Evolutionary conservation across 2,888 invertebrate genomes (phyloP), one percentile per base, ranked within the genome.

Genomic region (Eucera pruinosa): DNA sequence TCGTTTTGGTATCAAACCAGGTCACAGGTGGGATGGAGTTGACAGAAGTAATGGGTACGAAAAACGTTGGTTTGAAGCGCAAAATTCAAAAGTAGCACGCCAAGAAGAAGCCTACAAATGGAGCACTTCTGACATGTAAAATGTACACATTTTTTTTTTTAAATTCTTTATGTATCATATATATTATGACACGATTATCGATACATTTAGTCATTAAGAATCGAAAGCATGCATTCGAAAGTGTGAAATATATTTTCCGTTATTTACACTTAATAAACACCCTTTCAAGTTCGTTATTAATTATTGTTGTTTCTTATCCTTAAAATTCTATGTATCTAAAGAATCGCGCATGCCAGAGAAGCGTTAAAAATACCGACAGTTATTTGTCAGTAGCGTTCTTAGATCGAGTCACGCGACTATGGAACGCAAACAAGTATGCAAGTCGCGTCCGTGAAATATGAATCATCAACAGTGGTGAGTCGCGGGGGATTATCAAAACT

Each of bases 21-120:
- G 99, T 0, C 97, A 98, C 92, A 94, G 98, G 15, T 99, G 99
- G 99, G 99, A 99, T 91, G 99, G 99, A 0, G 99, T 99, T 0
- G 98, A 99, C 92, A 94, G 99, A 25, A 98, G 98, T 5, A 99
- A 96, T 92, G 99, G 99, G 0, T 99, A 98, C 91, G 99, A 99
- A 92, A 96, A 95, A 87, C 96, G 96, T 88, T 96, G 96, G 94
- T 97, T 98, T 89, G 95, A 95, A n/a, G 94, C 95, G 13, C 95
- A 95, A 82, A 97, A 95, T 91, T 94, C 95, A 25, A 94, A 94
- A 82, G 95, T 95, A 82, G 98, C 98, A 0, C 92, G 94, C 0
- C 95, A 96, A 83, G 97, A 97, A 87, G 97, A 98, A 88, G 96
- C 97, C 0, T 98, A 98, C 89, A 97, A 97, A 88, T 99, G 98